phyloP scores from a whole-genome alignment of 2,888 invertebrate species.

The Drosophila melanocephala region DNA sequence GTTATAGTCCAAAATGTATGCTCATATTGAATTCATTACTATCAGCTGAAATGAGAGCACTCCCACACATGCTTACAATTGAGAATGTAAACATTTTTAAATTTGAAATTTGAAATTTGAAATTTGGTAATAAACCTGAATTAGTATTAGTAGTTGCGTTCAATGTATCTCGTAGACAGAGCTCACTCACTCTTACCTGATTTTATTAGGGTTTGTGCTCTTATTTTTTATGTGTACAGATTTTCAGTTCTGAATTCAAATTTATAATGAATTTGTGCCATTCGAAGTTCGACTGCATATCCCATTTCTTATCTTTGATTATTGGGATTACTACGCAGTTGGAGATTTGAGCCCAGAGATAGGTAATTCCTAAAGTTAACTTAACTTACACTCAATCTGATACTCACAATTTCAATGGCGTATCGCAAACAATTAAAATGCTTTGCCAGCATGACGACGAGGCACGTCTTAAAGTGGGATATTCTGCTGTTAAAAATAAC shows the following conservation, averaged over 20 bases:
- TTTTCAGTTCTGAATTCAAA: background rate
- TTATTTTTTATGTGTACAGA: background rate
- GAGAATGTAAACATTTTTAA: background rate
- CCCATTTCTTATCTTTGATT: background rate
- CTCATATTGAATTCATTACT: background rate
- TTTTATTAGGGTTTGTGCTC: background rate
- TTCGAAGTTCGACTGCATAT: background rate
- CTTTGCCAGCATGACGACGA: constrained; percentile 45
- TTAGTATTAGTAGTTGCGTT: background rate
- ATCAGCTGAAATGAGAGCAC: background rate
- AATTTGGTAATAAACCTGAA: background rate
- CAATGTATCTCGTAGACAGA: background rate
- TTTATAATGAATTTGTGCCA: background rate
- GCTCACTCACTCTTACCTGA: too few relatives aligned
- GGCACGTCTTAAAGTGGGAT: constrained; percentile 22
- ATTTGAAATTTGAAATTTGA: too few relatives aligned
- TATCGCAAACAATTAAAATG: constrained; percentile 59
- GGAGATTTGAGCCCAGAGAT: background rate
- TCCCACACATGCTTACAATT: background rate
- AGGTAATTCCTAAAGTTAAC: background rate
- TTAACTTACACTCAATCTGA: constrained; percentile 1
- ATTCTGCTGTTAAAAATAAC: constrained; percentile 34
- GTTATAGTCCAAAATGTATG: background rate
- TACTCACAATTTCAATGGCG: constrained; percentile 6
- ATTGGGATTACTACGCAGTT: background rate